phyloP scores from a whole-genome alignment of 2,888 invertebrate genomes.

The Anorthoa munda region DNA sequence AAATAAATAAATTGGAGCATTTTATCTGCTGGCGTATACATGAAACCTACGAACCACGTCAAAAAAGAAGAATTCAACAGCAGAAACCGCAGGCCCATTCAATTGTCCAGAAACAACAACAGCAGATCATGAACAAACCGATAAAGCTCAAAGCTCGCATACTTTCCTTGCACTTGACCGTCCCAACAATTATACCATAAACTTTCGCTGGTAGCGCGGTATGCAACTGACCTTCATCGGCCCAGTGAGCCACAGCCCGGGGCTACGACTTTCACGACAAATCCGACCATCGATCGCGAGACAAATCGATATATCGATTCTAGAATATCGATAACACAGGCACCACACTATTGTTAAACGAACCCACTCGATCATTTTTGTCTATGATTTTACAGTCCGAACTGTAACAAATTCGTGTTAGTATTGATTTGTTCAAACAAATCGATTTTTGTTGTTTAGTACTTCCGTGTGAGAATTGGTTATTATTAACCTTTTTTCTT shows the following conservation, averaged over 20 bases:
- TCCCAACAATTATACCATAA: slow-evolving; percentile 79
- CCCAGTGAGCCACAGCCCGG: slow-evolving; percentile 78
- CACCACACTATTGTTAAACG: slow-evolving; percentile 39
- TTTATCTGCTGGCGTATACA: neutral
- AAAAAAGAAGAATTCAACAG: neutral
- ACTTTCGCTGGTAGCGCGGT: slow-evolving; percentile 84
- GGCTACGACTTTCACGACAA: slow-evolving; percentile 82
- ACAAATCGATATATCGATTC: slow-evolving; percentile 65
- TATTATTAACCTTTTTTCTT: slow-evolving; percentile 33
- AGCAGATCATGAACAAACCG: slow-evolving; percentile 16
- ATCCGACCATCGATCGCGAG: slow-evolving; percentile 61
- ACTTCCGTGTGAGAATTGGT: slow-evolving; percentile 63
- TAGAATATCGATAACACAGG: slow-evolving; percentile 38
- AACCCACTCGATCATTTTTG: slow-evolving; percentile 37
- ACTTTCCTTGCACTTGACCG: slow-evolving; percentile 84
- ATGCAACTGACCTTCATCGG: slow-evolving; percentile 82
- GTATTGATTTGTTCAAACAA: slow-evolving; percentile 57
- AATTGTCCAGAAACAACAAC: neutral
- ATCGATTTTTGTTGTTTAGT: slow-evolving; percentile 56
- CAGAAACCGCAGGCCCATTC: neutral
- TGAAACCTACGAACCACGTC: neutral
- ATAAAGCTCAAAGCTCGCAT: slow-evolving; percentile 62
- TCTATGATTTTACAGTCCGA: slow-evolving; percentile 44
- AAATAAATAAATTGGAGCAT: neutral
- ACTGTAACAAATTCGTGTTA: slow-evolving; percentile 60